Evolutionary conservation across 1,140 invertebrate genomes (phyloP), one percentile per base, ranked within the genome.

Genomic region (Drosophila albomicans): DNA sequence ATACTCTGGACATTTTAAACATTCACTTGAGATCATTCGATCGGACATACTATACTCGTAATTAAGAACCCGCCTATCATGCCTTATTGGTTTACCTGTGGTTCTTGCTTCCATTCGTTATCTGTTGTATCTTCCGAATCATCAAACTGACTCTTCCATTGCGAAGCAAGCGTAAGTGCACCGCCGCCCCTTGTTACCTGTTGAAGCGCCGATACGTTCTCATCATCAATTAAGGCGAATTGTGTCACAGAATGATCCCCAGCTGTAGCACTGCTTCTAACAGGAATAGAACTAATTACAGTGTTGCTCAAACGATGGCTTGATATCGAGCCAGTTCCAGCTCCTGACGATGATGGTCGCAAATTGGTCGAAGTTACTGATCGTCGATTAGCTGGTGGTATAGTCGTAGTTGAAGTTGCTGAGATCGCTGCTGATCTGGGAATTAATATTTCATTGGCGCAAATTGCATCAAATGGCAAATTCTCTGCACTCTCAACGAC

Each of bases 91-190:
- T 56, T 71, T 82, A 91, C 91, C 81, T 92, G 92, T 10, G 91
- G 94, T 67, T 98, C 97, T 59, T 96, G 96, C 91, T 97, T 97
- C 96, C 97, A 97, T 91, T 98, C 97, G 91, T 98, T 97, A 92
- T 98, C 97, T 0, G 97, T 97, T 7, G 95, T 96, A 86, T 97
- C 97, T 78, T 98, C 97, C 0, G 97, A 98, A 91, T 98, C 97
- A 90, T 98, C 97, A 88, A 98, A 98, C 88, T 98, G 97, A 2
- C 97, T 98, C 90, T 98, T 98, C 98, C 98, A 98, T 81, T 98
- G 96, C 1, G 97, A 98, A 0, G 97, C 97, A 8, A 98, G 91
- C 0, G 97, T 98, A 2, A 98, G 92, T 0, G 96, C 96, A 35
- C 95, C 95, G 2, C 94, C 95, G 48, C 95, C 95, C 82, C 95